Base-by-base conservation (phyloP, 2,888 invertebrate genomes). In the Chalcosyrphus nemorum region DNA sequence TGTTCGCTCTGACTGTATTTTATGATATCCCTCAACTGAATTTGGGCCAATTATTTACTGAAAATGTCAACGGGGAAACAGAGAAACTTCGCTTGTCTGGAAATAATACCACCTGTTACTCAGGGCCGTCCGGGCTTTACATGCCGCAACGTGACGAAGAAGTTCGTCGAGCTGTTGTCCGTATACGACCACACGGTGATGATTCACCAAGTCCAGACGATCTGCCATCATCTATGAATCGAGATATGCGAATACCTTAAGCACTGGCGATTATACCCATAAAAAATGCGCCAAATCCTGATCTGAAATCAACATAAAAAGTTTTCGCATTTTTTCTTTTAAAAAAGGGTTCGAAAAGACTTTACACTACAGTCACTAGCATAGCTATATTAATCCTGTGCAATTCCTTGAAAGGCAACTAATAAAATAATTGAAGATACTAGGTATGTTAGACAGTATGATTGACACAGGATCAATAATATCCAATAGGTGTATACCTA, bases 21-120 rank as follows among this genome's bases (percentile, higher is more conserved):
- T 97, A 97, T 92, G 97, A 97, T 90, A 96, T 97, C 87, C 97
- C 97, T 3, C 96, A 97, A 92, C 93, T 97, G 87, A 97, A 97
- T 91, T 92, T 97, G 76, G 96, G 96, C 86, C 93, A 95, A 81
- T 94, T 96, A 47, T 96, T 97, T 91, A 94, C 95, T 57, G 93
- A 95, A 85, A 92, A 92, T 59, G 93, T 94, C 59, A 89, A 89
- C 59, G 89, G 90, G 32, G 95, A 94, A 88, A 94, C 94, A 0
- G 95, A 95, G 90, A 95, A 95, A 90, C 93, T 94, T 89, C 93
- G 94, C 4, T 92, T 95, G 38, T 94, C 94, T 57, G 88, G 89
- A n/a, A 88, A 91, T 77, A 92, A 91, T 56, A 89, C 91, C 4
- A 90, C 91, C 21, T 89, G 89, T 59, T 89, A 89, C 57, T 89